Evolutionary conservation across 2,797 vertebrate species (phyloP).

Genomic region (Setipinna tenuifilis): DNA sequence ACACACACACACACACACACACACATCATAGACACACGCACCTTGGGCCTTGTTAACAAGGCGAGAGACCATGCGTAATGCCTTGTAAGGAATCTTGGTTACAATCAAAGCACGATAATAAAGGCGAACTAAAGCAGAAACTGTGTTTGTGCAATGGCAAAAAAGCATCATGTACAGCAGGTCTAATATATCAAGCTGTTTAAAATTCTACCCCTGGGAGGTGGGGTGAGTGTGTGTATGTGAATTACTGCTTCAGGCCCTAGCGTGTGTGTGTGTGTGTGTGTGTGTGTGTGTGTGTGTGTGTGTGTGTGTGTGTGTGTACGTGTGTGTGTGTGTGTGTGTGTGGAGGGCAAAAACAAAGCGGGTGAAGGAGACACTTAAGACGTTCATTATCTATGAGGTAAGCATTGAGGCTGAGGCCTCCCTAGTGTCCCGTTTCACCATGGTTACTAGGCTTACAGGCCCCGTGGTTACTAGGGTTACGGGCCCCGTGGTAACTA

Average conservation of each 20-base stretch:
- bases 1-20: no score
- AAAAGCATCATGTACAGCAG: not conserved
- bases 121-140: not conserved
- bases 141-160: not conserved
- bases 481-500: slow-evolving; percentile 23
- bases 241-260: no score
- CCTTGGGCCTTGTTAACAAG: not conserved
- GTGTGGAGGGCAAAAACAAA: not conserved
- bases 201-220: not conserved
- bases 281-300: no score
- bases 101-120: not conserved
- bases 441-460: slow-evolving; percentile 33
- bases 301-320: no score
- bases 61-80: not conserved
- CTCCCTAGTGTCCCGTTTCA: slow-evolving; percentile 39
- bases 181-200: not conserved
- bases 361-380: not conserved
- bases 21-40: no score
- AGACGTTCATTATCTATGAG: slow-evolving; percentile 23
- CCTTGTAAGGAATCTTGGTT: not conserved
- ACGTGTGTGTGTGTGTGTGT: no score
- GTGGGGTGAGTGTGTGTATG: not conserved
- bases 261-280: no score
- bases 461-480: slow-evolving; percentile 17
- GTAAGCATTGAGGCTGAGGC: slow-evolving; percentile 30